A percentile compares a stretch with the other conserved stretches of the same genome.
phyloP scores from a whole-genome alignment of 2,888 invertebrate genomes.

The Sthenelais limicola region DNA sequence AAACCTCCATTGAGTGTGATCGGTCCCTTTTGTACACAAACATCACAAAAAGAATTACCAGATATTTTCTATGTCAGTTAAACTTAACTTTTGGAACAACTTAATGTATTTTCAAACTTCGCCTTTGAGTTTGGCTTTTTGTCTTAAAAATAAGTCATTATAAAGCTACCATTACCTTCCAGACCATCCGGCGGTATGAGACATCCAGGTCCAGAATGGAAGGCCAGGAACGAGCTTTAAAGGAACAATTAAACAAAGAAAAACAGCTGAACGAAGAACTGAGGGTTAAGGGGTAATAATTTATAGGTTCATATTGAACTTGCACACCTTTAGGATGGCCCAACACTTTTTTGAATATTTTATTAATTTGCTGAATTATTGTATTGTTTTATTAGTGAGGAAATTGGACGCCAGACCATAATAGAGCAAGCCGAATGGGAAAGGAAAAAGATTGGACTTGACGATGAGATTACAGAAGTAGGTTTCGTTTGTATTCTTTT shows the following conservation, averaged over 20 bases:
- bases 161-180: neutral
- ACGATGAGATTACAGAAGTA: conserved; percentile 56
- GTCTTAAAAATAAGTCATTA: too few species aligned
- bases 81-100: too few species aligned
- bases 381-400: conserved; percentile 47
- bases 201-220: conserved; percentile 62
- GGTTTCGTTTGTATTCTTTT: too few species aligned
- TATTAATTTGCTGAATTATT: conserved; percentile 4
- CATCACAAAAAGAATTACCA: neutral
- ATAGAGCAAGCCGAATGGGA: conserved; percentile 51
- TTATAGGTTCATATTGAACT: conserved; percentile 8
- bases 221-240: conserved; percentile 61
- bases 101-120: too few species aligned
- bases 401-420: conserved; percentile 47
- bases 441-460: conserved; percentile 55
- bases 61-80: neutral
- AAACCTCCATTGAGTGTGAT: conserved; percentile 7
- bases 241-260: conserved; percentile 57
- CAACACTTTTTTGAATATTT: neutral
- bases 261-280: conserved; percentile 62
- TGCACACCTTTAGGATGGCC: neutral
- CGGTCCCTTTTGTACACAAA: neutral
- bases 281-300: conserved; percentile 59
- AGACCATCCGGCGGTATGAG: conserved; percentile 62
- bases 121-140: too few species aligned